Evolutionary conservation across 1,140 invertebrate species (phyloP).

Genomic region (Grapholita molesta): DNA sequence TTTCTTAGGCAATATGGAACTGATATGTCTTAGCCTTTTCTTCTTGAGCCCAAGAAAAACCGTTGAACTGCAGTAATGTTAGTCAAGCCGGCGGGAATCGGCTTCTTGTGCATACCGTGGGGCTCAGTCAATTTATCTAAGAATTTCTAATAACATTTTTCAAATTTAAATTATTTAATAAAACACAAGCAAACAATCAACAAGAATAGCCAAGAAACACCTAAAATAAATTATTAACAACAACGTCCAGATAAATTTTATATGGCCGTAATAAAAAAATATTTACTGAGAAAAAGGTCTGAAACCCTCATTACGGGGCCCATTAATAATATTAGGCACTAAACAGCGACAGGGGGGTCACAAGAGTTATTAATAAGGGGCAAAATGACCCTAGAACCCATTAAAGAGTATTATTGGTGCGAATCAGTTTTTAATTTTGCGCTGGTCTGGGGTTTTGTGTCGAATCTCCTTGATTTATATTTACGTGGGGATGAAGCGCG

Average conservation of each 20-base stretch:
- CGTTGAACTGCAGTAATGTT: no score
- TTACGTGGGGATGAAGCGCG: no score
- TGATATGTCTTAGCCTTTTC: no score
- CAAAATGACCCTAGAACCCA: slow-evolving; percentile 39
- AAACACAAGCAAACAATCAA: not conserved
- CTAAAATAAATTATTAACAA: not conserved
- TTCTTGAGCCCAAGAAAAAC: no score
- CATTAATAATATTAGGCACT: slow-evolving; percentile 54
- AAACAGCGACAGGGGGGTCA: slow-evolving; percentile 49
- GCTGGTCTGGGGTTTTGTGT: not conserved
- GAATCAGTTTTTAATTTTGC: slow-evolving; percentile 57
- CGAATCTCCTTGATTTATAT: not conserved
- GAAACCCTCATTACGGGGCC: slow-evolving; percentile 36
- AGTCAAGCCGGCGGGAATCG: no score
- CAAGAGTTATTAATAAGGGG: slow-evolving; percentile 53
- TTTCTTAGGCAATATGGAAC: no score
- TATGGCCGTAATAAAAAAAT: slow-evolving; percentile 10
- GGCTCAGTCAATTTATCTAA: no score
- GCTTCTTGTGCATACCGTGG: no score
- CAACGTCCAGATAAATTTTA: slow-evolving; percentile 10
- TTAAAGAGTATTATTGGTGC: slow-evolving; percentile 47
- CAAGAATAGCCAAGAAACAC: not conserved
- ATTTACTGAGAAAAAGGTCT: slow-evolving; percentile 18
- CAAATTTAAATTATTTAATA: no score
- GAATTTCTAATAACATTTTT: no score